A percentile compares a stretch with the other conserved stretches of the same genome.
These are phyloP conservation scores for Eptesicus fuscus DNA, from an alignment of 2,113 vertebrate genomes.

Conservation along the genomic window DNA sequence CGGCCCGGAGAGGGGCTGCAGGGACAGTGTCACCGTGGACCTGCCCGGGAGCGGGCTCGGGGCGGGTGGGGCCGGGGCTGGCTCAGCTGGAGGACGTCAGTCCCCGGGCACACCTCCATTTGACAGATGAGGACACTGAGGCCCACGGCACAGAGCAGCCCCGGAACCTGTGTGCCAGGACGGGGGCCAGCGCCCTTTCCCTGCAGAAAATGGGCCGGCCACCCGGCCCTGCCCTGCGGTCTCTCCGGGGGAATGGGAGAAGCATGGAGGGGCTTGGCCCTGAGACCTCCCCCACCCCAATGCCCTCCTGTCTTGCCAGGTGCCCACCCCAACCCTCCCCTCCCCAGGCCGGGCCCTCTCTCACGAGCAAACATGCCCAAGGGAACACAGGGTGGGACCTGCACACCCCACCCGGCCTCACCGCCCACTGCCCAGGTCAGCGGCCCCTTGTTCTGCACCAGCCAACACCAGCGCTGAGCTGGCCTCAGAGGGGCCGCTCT, in stretches of 20 bases:
- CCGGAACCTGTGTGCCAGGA: too few relatives aligned
- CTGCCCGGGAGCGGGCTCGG: not conserved
- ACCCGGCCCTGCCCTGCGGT: too few relatives aligned
- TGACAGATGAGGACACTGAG: not conserved
- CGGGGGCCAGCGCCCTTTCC: not conserved
- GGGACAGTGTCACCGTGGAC: not conserved
- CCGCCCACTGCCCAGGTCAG: not conserved
- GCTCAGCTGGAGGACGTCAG: not conserved
- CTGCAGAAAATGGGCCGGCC: not conserved
- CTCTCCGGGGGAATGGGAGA: not conserved
- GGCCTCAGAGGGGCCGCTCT: not conserved
- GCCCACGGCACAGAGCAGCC: not conserved
- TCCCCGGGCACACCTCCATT: not conserved
- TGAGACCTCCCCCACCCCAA: rapidly evolving
- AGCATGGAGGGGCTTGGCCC: not conserved
- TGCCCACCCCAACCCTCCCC: too few relatives aligned
- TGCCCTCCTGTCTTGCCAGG: not conserved
- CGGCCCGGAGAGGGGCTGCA: not conserved
- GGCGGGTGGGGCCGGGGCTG: not conserved
- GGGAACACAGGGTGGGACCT: not conserved
- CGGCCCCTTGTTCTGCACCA: rapidly evolving
- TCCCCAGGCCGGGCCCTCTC: not conserved
- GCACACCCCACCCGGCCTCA: not conserved
- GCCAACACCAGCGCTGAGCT: slow-evolving; percentile 19
- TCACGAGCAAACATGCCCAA: rapidly evolving